Evolutionary conservation across 2,888 invertebrate genomes (phyloP), one percentile per base, ranked within the genome.

Genomic region (Chrysomela aeneicollis): DNA sequence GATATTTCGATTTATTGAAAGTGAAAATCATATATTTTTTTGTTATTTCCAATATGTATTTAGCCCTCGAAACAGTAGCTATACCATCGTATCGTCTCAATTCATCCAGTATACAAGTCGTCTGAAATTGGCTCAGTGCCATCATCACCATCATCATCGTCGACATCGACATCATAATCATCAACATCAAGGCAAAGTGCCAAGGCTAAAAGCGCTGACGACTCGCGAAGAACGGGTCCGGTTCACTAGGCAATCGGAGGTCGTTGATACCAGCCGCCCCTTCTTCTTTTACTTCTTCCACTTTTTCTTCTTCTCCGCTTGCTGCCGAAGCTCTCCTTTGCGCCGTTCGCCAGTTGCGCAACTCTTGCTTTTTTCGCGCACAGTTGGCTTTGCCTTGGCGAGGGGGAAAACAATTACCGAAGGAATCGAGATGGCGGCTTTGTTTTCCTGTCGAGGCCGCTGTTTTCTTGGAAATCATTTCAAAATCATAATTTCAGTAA

Each of bases 171-270:
- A 55, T 55, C 47, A 63, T 35, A 6, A 35, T 10, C 10, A 10
- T 10, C 32, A 35, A 9, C 59, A 47, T 54, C 50, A 59, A 64
- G 64, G 54, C 50, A 50, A 52, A 61, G 58, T 46, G 49, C 55
- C 58, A 63, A 62, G 69, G 63, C 26, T 26, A 8, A 26, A 26
- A 35, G 63, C 67, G 63, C 64, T 55, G 70, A 71, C 74, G 75
- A 76, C 78, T 35, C 15, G 50, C 49, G 54, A 65, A 70, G 79
- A 77, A 78, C 81, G 80, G 79, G 82, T 82, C 82, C 80, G 81
- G 81, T 82, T 82, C 82, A 82, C 81, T 82, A 82, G 82, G 82
- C 82, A 82, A 82, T 78, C 74, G 75, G 81, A 82, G 82, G 82
- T 83, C 82, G 81, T 83, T 83, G 82, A 81, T 79, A 78, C 81